Evolutionary conservation across 2,888 invertebrate species (phyloP), one percentile per base, ranked within the genome.

Genomic region (Leptopterna dolabrata): DNA sequence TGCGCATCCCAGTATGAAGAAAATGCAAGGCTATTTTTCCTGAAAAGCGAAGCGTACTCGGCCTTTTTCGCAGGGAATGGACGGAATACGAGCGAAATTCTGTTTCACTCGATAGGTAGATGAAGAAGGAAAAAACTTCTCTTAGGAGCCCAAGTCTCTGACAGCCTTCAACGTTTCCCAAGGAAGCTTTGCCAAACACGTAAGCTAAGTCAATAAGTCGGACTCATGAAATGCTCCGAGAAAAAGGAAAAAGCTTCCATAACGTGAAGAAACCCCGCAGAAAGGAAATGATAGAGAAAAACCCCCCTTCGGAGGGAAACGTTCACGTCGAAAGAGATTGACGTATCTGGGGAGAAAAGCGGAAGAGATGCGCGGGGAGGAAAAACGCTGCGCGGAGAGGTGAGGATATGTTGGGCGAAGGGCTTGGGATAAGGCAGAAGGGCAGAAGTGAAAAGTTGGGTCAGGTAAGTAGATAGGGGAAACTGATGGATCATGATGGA

Each of bases 401-500:
- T 27, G 51, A n/a, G 86, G 43, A 83, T 27, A 82, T 19, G 82
- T 51, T 19, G 19, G 29, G 51, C n/a, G 47, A 30, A 76, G 71
- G 63, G 63, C 24, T 19, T 19, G 70, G n/a, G 70, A 41, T 47
- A 55, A 83, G 70, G 63, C 1, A 55, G 36, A 36, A 71, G 29
- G 55, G 78, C 41, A 30, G 71, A 76, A 86, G 81, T 81, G 81
- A 81, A 81, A 81, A 81, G 55, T 51, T 81, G 55, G 81, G 81
- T 16, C 81, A 81, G 81, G 81, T 81, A 81, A 81, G 81, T 55
- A 55, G 81, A 81, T 81, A 81, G 45, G 41, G 41, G 36, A 55
- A n/a, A 29, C 78, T 78, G 87, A 87, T 78, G 78, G 87, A 87
- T 85, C 84, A 85, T 85, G 84, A 85, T 73, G 84, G 84, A 85